Percentiles rank a stretch among this genome's conserved stretches.
phyloP scores from a whole-genome alignment of 2,113 vertebrate species.

The Heliornis fulica region DNA sequence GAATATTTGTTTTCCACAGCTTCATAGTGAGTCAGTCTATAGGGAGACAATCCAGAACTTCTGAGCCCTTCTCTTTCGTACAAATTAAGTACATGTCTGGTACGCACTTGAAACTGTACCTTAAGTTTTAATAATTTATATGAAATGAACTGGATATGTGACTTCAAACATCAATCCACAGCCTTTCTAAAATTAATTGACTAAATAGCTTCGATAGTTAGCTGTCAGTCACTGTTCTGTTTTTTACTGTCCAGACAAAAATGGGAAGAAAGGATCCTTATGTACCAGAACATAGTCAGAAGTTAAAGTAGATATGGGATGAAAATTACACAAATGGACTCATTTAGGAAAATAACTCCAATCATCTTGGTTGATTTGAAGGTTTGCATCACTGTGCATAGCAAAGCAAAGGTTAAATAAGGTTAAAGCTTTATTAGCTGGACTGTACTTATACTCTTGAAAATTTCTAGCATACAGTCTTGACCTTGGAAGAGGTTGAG shows the following conservation, averaged over 20 bases:
- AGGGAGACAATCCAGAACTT: background rate
- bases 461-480: background rate
- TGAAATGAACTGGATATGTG: background rate
- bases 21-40: background rate
- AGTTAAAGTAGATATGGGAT: background rate
- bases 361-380: background rate
- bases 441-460: background rate
- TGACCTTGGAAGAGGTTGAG: background rate
- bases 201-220: background rate
- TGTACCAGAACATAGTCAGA: background rate
- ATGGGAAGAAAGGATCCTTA: background rate
- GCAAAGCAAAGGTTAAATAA: background rate
- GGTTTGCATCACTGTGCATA: background rate
- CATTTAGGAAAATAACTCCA: background rate
- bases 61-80: background rate
- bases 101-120: background rate
- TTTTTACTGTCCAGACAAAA: background rate
- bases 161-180: background rate
- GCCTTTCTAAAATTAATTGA: background rate
- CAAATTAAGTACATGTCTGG: background rate
- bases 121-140: background rate
- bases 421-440: background rate
- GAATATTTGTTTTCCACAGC: background rate
- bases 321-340: background rate
- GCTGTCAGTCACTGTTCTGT: background rate